A percentile compares a stretch with the other conserved stretches of the same genome.
Evolutionary conservation across 2,797 vertebrate species (phyloP).

Genomic region (Apogon hyalosoma): DNA sequence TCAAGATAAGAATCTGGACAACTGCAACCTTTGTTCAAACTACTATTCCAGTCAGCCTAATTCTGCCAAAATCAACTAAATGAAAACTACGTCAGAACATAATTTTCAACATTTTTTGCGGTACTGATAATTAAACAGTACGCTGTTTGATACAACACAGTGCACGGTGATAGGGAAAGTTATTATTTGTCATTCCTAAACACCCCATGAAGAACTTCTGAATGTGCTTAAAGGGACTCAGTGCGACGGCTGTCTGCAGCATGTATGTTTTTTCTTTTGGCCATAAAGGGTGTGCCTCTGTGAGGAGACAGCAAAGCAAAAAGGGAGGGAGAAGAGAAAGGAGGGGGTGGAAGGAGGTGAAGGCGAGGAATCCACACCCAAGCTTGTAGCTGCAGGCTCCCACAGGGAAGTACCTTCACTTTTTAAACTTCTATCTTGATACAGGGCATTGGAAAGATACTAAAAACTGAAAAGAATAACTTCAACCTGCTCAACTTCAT

Average conservation of each 20-base stretch:
- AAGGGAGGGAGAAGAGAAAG: slow-evolving; percentile 55
- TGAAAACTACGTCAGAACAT: not conserved
- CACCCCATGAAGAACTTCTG: slow-evolving; percentile 6
- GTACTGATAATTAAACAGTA: not conserved
- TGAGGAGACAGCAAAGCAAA: slow-evolving; percentile 69
- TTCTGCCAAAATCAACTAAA: slow-evolving; percentile 14
- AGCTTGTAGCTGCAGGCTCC: slow-evolving; percentile 56
- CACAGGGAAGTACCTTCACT: slow-evolving; percentile 49
- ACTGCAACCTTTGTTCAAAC: too few relatives aligned
- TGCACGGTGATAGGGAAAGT: not conserved
- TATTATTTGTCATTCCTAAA: slow-evolving; percentile 8
- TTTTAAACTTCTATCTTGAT: slow-evolving; percentile 34
- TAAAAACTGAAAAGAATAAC: slow-evolving; percentile 1
- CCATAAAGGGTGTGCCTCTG: slow-evolving; percentile 76
- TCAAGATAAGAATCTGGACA: not conserved
- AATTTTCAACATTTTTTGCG: not conserved
- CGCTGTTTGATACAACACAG: not conserved
- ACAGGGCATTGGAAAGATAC: slow-evolving; percentile 26
- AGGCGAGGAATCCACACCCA: slow-evolving; percentile 79
- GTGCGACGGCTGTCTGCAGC: slow-evolving; percentile 16
- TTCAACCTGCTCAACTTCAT: not conserved
- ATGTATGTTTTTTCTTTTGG: slow-evolving; percentile 25
- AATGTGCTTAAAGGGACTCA: slow-evolving; percentile 2
- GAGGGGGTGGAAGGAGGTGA: slow-evolving; percentile 59
- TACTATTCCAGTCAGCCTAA: not conserved